Conservation (phyloP, 2,113 vertebrate species). For the Daboia siamensis region DNA sequence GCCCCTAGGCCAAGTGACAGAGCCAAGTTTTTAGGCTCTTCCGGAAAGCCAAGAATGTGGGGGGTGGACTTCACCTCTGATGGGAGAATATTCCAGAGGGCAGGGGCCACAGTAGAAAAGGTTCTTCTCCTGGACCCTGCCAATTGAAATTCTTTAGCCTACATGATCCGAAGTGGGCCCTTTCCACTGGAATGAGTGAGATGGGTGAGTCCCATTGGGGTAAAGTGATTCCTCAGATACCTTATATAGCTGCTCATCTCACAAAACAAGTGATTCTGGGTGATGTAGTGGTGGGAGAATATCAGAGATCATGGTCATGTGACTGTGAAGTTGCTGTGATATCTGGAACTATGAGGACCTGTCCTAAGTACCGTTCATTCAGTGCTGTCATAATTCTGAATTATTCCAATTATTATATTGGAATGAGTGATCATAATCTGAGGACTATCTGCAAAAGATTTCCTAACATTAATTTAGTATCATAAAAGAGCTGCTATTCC, state of each 20-base stretch:
- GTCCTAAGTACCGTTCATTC: not conserved
- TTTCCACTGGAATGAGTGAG: not conserved
- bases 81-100: not conserved
- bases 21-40: not conserved
- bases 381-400: not conserved
- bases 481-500: not conserved
- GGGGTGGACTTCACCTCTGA: not conserved
- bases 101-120: not conserved
- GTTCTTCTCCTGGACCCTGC: not conserved
- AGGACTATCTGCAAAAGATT: not conserved
- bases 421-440: not conserved
- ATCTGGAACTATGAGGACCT: not conserved
- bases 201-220: not conserved
- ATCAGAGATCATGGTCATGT: not conserved
- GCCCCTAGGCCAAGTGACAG: not conserved
- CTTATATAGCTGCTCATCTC: not conserved
- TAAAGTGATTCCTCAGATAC: not conserved
- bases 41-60: not conserved
- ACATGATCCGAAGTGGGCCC: not conserved
- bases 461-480: not conserved
- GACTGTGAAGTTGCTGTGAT: not conserved
- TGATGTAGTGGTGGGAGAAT: not conserved
- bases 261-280: not conserved
- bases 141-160: not conserved
- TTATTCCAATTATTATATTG: not conserved